Evolutionary conservation across 2,888 invertebrate species (phyloP), one percentile per base, ranked within the genome.

Genomic region (Catocala sponsa): DNA sequence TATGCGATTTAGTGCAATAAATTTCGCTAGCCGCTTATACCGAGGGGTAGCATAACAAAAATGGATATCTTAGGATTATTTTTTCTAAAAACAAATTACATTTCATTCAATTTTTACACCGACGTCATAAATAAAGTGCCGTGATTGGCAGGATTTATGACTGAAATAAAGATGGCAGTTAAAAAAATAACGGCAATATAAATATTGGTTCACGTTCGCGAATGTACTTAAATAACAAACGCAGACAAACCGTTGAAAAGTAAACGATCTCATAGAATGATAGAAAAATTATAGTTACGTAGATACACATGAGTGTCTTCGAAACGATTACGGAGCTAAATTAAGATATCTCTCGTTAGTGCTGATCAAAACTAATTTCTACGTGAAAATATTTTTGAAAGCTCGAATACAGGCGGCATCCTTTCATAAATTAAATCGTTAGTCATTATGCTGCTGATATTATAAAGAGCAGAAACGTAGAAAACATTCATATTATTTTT

Each of bases 1-100:
- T 87, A 87, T 84, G 87, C 87, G 82, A 86, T 87, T 79, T 80
- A 84, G 81, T 84, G 83, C 82, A 82, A 84, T 83, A 84, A 80
- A 80, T 81, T 81, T 80, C 76, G 76, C 74, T 77, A 70, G 79
- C 79, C 80, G 81, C 78, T 63, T 65, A 66, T 69, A 65, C n/a
- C 35, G 50, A 59, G 68, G 70, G 65, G 59, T 53, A 51, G 46
- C 52, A 4, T 25, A 25, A 52, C 55, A 52, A 61, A n/a, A 51
- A 54, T 49, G 41, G 35, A 38, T 4, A 67, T 42, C 56, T 54
- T 59, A 63, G 62, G 43, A 25, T 25, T 25, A 52, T 49, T 68
- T 68, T 75, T 74, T 43, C 5, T 15, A 58, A 49, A 59, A 62
- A 78, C 66, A 78, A 75, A 74, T 76, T 63, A 66, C 61, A 56